Evolutionary conservation across 2,888 invertebrate genomes (phyloP).

Genomic region (Petrolisthes manimaculis): DNA sequence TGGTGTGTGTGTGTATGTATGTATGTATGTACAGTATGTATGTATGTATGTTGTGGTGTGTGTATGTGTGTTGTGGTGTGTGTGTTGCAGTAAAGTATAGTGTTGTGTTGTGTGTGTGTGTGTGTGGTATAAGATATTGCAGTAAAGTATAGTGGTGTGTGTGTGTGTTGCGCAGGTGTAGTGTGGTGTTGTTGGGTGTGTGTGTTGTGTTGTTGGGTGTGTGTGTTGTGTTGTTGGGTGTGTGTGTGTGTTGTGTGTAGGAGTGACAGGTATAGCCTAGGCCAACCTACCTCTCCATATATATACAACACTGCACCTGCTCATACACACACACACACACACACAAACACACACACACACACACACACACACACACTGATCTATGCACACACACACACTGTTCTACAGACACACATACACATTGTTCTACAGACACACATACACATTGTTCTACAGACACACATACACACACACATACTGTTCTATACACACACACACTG

Average conservation of each 20-base stretch:
- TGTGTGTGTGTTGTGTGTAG: neutral
- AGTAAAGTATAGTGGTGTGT: too few relatives aligned
- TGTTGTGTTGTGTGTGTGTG: too few relatives aligned
- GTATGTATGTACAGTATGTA: slow-evolving; percentile 18
- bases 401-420: neutral
- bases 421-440: neutral
- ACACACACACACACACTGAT: slow-evolving; percentile 2
- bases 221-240: neutral
- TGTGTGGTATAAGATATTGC: too few relatives aligned
- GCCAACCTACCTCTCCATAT: neutral
- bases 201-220: too few relatives aligned
- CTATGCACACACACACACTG: neutral
- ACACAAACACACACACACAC: neutral
- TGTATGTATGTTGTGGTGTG: slow-evolving; percentile 21
- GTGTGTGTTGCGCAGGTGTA: too few relatives aligned
- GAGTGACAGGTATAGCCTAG: too few relatives aligned
- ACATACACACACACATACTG: slow-evolving; percentile 32
- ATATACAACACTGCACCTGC: neutral
- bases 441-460: slow-evolving; percentile 19
- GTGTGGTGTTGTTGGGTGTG: too few relatives aligned
- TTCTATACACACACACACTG: slow-evolving; percentile 14
- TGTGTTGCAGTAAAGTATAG: too few relatives aligned
- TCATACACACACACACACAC: slow-evolving; percentile 14
- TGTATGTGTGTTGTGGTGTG: neutral
- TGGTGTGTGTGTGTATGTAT: slow-evolving; percentile 30